Evolutionary conservation across 2,113 vertebrate genomes (phyloP), one percentile per base, ranked within the genome.

Genomic region (Phylloscopus trochiloides): DNA sequence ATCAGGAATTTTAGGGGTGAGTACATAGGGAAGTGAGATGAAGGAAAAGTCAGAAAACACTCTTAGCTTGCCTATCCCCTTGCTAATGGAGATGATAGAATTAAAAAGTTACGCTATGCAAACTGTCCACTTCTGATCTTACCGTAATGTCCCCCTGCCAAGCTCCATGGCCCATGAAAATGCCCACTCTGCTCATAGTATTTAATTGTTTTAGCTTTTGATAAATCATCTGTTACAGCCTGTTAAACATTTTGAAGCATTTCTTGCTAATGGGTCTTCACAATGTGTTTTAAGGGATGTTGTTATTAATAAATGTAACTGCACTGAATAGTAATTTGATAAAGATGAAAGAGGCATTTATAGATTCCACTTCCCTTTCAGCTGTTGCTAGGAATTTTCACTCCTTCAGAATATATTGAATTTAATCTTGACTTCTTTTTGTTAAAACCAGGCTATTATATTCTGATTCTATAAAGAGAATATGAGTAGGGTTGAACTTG

Each of bases 241-340:
- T 88, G 74, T 87, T 82, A 82, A 88, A 74, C 84, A 58, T 92
- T 87, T 94, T 82, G 59, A 91, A 90, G 83, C 8, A 4, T 94
- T 94, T 86, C 78, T 96, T 94, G 51, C 84, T 96, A 96, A 96
- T 92, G 95, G 92, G 71, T 92, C 96, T 93, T 95, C 62, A 96
- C 90, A 91, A 88, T 94, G 68, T 86, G 62, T 75, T 94, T 96
- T 92, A 96, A 94, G 86, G 81, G 84, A 79, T 79, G 73, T 88
- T 94, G 91, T 96, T 95, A 94, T 91, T 97, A 96, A 97, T 79
- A 90, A 93, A 86, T 48, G 68, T 72, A 76, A 88, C 90, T 87
- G 79, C 61, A 38, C 76, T 65, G 92, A 93, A 88, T 70, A 77
- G 81, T 89, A 88, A 96, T 95, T 84, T 92, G 92, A 96, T 94